Percentiles rank a stretch among this genome's conserved stretches.
phyloP scores from a whole-genome alignment of 1,140 invertebrate species.

The Uloborus diversus region DNA sequence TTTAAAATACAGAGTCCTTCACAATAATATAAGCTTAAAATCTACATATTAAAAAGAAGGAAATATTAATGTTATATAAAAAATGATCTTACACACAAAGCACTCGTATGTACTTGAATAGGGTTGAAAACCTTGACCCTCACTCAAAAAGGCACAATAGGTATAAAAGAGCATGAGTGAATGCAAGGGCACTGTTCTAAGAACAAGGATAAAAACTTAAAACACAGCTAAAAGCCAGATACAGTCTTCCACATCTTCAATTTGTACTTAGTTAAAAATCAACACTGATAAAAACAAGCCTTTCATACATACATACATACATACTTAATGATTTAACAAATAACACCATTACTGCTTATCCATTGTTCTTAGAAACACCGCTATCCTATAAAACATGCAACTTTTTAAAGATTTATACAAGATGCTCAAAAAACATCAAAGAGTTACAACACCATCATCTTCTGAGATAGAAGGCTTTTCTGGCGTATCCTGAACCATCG shows the following conservation, averaged over 20 bases:
- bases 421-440: slow-evolving; percentile 26
- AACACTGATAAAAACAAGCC: too few relatives aligned
- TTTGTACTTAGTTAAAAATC: too few relatives aligned
- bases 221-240: too few relatives aligned
- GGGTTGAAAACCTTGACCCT: background rate
- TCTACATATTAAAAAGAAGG: slow-evolving; percentile 7
- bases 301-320: too few relatives aligned
- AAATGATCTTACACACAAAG: slow-evolving; percentile 12
- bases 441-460: slow-evolving; percentile 58
- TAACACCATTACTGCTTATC: too few relatives aligned
- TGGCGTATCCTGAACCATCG: slow-evolving; percentile 44
- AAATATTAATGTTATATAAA: background rate
- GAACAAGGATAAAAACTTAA: background rate
- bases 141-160: slow-evolving; percentile 32
- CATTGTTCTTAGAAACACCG: slow-evolving; percentile 19
- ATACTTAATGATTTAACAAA: slow-evolving; percentile 1
- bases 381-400: slow-evolving; percentile 13
- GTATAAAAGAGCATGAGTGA: background rate
- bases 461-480: slow-evolving; percentile 14
- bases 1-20: slow-evolving; percentile 5
- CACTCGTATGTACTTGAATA: background rate
- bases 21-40: slow-evolving; percentile 24
- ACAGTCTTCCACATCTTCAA: too few relatives aligned
- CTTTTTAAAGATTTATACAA: background rate
- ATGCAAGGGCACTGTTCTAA: background rate